These are phyloP conservation scores for Triplophysa bombifrons DNA, from an alignment of 2,797 vertebrate species.

Conservation along the genomic window DNA sequence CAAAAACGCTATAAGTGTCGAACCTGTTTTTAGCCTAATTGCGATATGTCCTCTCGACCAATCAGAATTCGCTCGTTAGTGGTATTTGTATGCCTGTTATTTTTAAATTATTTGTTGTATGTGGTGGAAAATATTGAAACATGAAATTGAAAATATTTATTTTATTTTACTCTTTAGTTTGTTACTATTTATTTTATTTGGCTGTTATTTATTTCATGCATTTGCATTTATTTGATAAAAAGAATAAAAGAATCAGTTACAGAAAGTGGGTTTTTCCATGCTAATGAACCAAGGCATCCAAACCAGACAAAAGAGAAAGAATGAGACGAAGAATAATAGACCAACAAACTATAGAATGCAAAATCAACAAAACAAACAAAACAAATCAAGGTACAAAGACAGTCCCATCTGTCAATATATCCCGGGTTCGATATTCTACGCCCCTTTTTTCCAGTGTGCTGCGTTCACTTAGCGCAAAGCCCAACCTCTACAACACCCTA, in stretches of 20 bases:
- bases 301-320: background rate
- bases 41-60: too few species aligned
- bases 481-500: slow-evolving; percentile 54
- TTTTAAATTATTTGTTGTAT: too few species aligned
- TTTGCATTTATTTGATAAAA: too few species aligned
- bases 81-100: too few species aligned
- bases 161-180: too few species aligned
- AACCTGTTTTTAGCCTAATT: too few species aligned
- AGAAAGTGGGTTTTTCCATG: background rate
- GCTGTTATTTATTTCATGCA: too few species aligned
- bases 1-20: too few species aligned
- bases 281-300: slow-evolving; percentile 4
- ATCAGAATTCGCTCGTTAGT: too few species aligned
- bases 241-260: background rate
- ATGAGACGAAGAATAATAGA: slow-evolving; percentile 6
- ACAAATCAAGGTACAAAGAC: slow-evolving; percentile 5
- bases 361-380: slow-evolving; percentile 24
- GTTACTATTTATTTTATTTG: too few species aligned
- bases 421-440: slow-evolving; percentile 17
- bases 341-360: slow-evolving; percentile 17
- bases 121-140: too few species aligned
- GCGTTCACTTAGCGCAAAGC: background rate
- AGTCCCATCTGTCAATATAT: slow-evolving; percentile 15
- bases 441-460: slow-evolving; percentile 8
- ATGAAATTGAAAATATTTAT: too few species aligned